Conservation (phyloP, 2,888 invertebrate genomes). For the Thyatira batis region DNA sequence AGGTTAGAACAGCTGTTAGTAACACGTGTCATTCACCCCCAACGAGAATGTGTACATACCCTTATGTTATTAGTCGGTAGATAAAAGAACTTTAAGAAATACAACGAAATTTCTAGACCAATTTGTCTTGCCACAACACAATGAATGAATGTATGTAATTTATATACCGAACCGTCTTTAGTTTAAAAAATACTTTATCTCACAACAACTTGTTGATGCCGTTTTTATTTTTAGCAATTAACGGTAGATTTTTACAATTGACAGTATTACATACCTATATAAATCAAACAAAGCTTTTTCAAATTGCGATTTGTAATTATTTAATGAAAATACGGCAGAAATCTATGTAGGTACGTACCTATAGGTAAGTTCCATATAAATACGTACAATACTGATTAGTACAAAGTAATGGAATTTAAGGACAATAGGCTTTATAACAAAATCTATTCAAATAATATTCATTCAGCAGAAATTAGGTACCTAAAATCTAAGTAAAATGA, state of each 20-base stretch:
- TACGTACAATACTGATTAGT: no score
- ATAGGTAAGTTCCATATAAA: no score
- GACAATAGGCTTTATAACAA: no score
- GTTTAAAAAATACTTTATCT: not conserved
- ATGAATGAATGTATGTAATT: not conserved
- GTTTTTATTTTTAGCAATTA: no score
- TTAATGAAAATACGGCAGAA: no score
- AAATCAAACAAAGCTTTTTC: no score
- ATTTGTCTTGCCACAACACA: not conserved
- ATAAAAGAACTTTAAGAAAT: not conserved
- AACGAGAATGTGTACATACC: not conserved
- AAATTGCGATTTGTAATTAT: no score
- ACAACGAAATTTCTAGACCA: not conserved
- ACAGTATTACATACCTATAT: no score
- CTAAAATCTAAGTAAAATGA: not conserved
- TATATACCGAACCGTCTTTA: not conserved
- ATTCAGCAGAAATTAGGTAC: not conserved
- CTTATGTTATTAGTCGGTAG: not conserved
- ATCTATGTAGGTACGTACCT: no score
- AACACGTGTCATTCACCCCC: slow-evolving; percentile 21
- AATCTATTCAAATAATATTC: no score
- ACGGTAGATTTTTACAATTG: no score
- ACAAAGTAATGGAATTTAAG: no score
- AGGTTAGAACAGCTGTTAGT: slow-evolving; percentile 19
- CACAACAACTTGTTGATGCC: not conserved